Percentiles rank a stretch among this genome's conserved stretches.
Evolutionary conservation across 2,797 vertebrate species (phyloP).

Genomic region (Orientallactaga sibirica): DNA sequence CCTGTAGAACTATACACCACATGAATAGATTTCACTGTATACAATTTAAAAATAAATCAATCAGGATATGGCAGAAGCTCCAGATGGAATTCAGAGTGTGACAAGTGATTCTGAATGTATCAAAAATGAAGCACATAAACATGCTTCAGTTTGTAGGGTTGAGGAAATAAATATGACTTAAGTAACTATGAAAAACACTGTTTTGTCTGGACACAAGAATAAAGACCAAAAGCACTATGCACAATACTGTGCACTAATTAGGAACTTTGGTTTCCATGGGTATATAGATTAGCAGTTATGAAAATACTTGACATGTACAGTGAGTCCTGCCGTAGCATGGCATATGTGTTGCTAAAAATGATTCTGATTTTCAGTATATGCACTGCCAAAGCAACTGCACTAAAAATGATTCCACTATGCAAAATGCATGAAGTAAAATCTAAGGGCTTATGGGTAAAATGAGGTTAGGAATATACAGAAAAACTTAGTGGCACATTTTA

Average conservation of each 20-base stretch:
- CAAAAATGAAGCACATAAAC: neutral
- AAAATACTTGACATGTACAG: constrained; percentile 3
- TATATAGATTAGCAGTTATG: neutral
- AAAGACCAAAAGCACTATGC: constrained; percentile 19
- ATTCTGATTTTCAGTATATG: too few relatives aligned
- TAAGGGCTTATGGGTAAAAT: neutral
- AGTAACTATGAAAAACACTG: constrained; percentile 33
- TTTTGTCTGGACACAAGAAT: neutral
- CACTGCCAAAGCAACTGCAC: too few relatives aligned
- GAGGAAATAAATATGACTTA: constrained; percentile 25
- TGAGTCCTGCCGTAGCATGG: neutral
- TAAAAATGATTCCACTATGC: constrained; percentile 8
- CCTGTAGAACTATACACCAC: neutral
- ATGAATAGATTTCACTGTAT: constrained; percentile 37
- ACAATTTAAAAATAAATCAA: constrained; percentile 28
- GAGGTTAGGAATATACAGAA: neutral
- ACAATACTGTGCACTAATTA: neutral
- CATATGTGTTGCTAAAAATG: constrained; percentile 8
- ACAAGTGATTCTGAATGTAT: constrained; percentile 20
- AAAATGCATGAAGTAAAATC: constrained; percentile 20
- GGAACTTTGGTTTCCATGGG: neutral
- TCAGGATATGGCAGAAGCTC: neutral
- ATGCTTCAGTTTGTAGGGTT: neutral
- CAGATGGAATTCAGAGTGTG: constrained; percentile 33
- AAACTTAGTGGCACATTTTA: constrained; percentile 12